Percentiles rank a stretch among this genome's conserved stretches.
These are phyloP conservation scores for Onychomys leucogaster DNA, from an alignment of 2,797 vertebrate genomes.

Conservation along the genomic window DNA sequence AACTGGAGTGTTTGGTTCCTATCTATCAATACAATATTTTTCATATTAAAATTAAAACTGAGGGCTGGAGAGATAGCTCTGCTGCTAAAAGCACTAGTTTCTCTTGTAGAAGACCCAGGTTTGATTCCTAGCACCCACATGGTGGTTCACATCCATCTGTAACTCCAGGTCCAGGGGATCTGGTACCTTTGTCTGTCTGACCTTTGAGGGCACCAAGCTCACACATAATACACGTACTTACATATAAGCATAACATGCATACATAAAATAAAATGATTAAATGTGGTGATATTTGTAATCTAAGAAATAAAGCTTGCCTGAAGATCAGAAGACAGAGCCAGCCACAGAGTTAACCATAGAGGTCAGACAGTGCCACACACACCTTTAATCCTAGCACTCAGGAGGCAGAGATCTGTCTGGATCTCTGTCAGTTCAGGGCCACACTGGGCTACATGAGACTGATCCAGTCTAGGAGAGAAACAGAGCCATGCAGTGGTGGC, in stretches of 20 bases:
- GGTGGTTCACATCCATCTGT: background rate
- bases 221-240: background rate
- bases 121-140: background rate
- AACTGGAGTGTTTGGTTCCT: background rate
- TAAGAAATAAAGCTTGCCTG: no score
- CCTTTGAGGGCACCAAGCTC: background rate
- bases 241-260: background rate
- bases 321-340: no score
- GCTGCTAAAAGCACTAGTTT: background rate
- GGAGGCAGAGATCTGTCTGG: no score
- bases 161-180: background rate
- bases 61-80: background rate
- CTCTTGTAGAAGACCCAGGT: background rate
- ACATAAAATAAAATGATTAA: background rate
- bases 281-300: background rate
- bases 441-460: no score
- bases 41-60: background rate
- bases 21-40: background rate
- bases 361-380: no score
- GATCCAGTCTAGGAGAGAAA: no score
- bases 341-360: no score
- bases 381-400: no score
- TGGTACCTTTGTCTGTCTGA: background rate
- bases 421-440: no score
- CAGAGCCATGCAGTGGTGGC: no score